Evolutionary conservation across 2,113 vertebrate species (phyloP), one percentile per base, ranked within the genome.

Genomic region (Menidia beryllina): DNA sequence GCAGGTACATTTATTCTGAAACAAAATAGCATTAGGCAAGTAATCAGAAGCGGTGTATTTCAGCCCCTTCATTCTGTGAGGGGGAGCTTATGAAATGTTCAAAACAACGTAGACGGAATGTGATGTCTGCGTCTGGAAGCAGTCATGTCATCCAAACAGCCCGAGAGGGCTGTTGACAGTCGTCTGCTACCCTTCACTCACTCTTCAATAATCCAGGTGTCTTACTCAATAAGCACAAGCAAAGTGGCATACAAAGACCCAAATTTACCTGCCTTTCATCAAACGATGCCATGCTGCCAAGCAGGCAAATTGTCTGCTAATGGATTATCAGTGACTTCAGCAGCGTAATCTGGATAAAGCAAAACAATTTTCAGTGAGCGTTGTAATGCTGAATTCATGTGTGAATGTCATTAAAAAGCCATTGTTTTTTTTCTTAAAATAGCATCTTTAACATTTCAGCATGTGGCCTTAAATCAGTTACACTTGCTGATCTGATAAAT

Each of bases 241-340:
- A 34, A 49, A 34, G 36, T n/a, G n/a, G n/a, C 7, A 15, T 20
- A 62, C n/a, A 26, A 49, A 15, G 5, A 23, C 15, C 15, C 12
- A 62, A 6, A 23, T 21, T 23, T 41, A 51, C 12, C 34, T 5
- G 23, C 3, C 23, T 53, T 9, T 53, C 57, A 23, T 30, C 38
- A 34, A 38, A 70, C 43, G 9, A 10, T 36, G 19, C 30, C 3
- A 14, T 34, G 13, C 34, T 41, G 23, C 23, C 47, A 23, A 59
- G 23, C 54, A 51, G 54, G 25, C 30, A 27, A 25, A 39, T 9
- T 27, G 55, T 30, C 51, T 69, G 47, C 30, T 43, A 26, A 51
- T 20, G n/a, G 9, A 2, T n/a, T 68, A 45, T 68, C 14, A 47
- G 4, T 25, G 1, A n/a, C 20, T 25, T 11, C 36, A 58, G 43